Evolutionary conservation across 2,797 vertebrate genomes (phyloP).

Genomic region (Silurus lanzhouensis): DNA sequence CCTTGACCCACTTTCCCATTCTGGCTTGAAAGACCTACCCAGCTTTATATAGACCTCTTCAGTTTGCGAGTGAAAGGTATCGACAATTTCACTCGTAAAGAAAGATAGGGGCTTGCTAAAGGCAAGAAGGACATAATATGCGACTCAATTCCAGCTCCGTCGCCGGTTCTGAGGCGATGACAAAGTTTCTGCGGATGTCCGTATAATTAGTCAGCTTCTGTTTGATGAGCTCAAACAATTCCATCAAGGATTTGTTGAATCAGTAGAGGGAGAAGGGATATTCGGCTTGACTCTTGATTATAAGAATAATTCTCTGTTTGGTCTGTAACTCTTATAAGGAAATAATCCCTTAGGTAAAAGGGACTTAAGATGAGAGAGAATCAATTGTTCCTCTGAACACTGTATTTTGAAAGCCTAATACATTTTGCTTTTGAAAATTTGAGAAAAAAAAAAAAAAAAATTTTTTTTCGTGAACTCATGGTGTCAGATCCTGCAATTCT

Average conservation of each 20-base stretch:
- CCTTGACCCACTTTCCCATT: constrained; percentile 55
- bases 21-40: constrained; percentile 41
- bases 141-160: neutral
- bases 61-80: constrained; percentile 43
- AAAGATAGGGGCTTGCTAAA: constrained; percentile 18
- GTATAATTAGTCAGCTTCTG: constrained; percentile 41
- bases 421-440: constrained; percentile 49
- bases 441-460: neutral
- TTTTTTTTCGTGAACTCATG: constrained; percentile 26
- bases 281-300: constrained; percentile 31
- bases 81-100: constrained; percentile 46
- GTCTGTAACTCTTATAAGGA: constrained; percentile 32
- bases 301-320: constrained; percentile 41
- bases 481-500: constrained; percentile 23
- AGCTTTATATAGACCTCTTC: constrained; percentile 44
- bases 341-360: constrained; percentile 40
- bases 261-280: constrained; percentile 33
- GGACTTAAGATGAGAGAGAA: constrained; percentile 26
- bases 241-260: constrained; percentile 46
- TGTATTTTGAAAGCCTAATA: constrained; percentile 45
- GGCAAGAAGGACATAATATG: neutral
- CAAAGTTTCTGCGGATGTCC: constrained; percentile 32
- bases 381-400: constrained; percentile 36
- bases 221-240: constrained; percentile 51
- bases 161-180: neutral